A percentile compares a stretch with the other conserved stretches of the same genome.
These are phyloP conservation scores for Empis stercorea DNA, from an alignment of 2,888 invertebrate genomes.

Conservation along the genomic window DNA sequence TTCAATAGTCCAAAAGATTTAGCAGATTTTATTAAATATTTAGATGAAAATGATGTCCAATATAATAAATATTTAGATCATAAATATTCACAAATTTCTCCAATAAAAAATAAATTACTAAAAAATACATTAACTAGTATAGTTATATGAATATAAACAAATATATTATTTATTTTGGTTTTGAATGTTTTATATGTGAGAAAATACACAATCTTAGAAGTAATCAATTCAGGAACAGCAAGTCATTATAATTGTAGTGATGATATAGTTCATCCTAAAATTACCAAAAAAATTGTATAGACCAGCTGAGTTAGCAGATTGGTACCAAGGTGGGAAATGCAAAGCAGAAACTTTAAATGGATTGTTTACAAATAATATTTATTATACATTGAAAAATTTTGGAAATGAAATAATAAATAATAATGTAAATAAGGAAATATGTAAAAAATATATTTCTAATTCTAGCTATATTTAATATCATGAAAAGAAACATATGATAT, in stretches of 20 bases:
- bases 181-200: conserved; percentile 61
- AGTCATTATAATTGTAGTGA: conserved; percentile 43
- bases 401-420: too few species aligned
- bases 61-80: conserved; percentile 57
- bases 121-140: conserved; percentile 33
- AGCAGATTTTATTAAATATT: conserved; percentile 42
- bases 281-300: too few species aligned
- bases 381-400: too few species aligned
- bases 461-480: too few species aligned
- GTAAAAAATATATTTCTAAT: too few species aligned
- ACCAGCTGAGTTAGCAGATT: too few species aligned
- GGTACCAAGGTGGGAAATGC: conserved; percentile 19
- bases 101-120: conserved; percentile 41
- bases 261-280: too few species aligned
- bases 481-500: too few species aligned
- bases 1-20: conserved; percentile 48
- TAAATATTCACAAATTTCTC: conserved; percentile 39
- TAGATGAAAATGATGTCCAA: conserved; percentile 45
- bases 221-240: conserved; percentile 23
- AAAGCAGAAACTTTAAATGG: background rate
- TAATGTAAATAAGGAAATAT: too few species aligned
- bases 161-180: conserved; percentile 42
- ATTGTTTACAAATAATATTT: too few species aligned
- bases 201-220: conserved; percentile 34
- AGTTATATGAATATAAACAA: conserved; percentile 35